Base-by-base conservation (phyloP, 2,797 vertebrate species). In the Fundulus diaphanus region DNA sequence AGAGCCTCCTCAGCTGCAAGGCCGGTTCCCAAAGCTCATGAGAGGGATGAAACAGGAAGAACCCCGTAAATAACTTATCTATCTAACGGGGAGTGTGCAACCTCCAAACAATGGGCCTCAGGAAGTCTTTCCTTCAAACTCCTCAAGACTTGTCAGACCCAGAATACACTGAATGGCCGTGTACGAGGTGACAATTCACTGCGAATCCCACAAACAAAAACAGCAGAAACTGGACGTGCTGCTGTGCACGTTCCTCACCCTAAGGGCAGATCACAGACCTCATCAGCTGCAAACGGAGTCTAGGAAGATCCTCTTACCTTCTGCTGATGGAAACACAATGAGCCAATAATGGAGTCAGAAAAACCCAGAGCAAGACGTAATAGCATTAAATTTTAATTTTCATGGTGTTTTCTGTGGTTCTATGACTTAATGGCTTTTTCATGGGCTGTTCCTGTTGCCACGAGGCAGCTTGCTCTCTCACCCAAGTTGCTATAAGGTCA, bases 1-100 rank as follows among this genome's bases (percentile, higher is more conserved):
- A 74, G 46, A 74, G 18, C 68, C 69, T 74, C 52, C 13, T 16
- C 57, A 42, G 16, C 75, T 40, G 24, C 76, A 54, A 82, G 12
- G 54, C 37, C n/a, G 13, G 29, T 80, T 82, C 70, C 67, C 69
- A 78, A 85, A 82, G 66, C 15, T 79, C 76, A 75, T 78, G 22
- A 74, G 79, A 75, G 35, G 35, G 74, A 83, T 78, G 70, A 76
- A 74, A 81, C 76, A 82, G 80, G 85, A 88, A 88, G 74, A n/a
- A 88, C 49, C 85, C 79, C 33, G 57, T 83, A 92, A 90, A 90
- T 80, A 87, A 76, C 87, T 82, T 86, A 82, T 88, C 81, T 84
- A 20, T 85, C 68, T 74, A 61, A 33, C 29, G 3, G 81, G 83
- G 83, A 81, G 80, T 56, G 73, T 78, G 77, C 51, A 48, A 46